Percentiles rank a stretch among this genome's conserved stretches.
phyloP scores from a whole-genome alignment of 1,140 invertebrate genomes.

The Archegozetes longisetosus region DNA sequence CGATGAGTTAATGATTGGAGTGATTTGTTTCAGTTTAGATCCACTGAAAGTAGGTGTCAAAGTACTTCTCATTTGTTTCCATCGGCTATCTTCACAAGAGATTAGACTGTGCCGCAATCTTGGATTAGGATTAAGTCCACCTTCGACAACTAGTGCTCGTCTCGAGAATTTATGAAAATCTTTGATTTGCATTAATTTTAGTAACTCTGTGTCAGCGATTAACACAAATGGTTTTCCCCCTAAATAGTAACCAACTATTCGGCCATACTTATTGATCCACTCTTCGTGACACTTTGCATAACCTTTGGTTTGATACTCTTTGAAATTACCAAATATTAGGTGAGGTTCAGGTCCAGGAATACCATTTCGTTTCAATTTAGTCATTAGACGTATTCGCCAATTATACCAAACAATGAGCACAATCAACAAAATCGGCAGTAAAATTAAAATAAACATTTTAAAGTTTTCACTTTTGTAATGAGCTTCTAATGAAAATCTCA shows the following conservation, averaged over 20 bases:
- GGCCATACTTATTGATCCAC: slow-evolving; percentile 27
- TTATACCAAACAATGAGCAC: neutral
- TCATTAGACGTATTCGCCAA: neutral
- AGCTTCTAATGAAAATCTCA: too few species aligned
- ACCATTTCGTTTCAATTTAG: slow-evolving; percentile 15
- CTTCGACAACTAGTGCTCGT: slow-evolving; percentile 14
- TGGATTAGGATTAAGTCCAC: slow-evolving; percentile 12
- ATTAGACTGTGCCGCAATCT: slow-evolving; percentile 17
- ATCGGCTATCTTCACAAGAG: slow-evolving; percentile 23
- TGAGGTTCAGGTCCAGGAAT: slow-evolving; percentile 27
- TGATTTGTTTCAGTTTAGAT: slow-evolving; percentile 33
- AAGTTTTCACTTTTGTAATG: too few species aligned
- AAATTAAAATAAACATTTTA: too few species aligned
- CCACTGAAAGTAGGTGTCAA: slow-evolving; percentile 38
- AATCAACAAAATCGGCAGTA: too few species aligned
- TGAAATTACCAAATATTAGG: slow-evolving; percentile 26
- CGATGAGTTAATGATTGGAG: slow-evolving; percentile 25
- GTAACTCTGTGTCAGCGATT: slow-evolving; percentile 26
- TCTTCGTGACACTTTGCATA: slow-evolving; percentile 22
- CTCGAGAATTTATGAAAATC: slow-evolving; percentile 27
- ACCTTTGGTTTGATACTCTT: neutral
- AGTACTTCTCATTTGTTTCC: slow-evolving; percentile 35
- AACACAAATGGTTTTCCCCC: slow-evolving; percentile 27
- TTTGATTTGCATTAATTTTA: slow-evolving; percentile 29
- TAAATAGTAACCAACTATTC: slow-evolving; percentile 27